These are phyloP conservation scores for Cephalopachus bancanus DNA, from an alignment of 2,797 vertebrate genomes.

Conservation along the genomic window DNA sequence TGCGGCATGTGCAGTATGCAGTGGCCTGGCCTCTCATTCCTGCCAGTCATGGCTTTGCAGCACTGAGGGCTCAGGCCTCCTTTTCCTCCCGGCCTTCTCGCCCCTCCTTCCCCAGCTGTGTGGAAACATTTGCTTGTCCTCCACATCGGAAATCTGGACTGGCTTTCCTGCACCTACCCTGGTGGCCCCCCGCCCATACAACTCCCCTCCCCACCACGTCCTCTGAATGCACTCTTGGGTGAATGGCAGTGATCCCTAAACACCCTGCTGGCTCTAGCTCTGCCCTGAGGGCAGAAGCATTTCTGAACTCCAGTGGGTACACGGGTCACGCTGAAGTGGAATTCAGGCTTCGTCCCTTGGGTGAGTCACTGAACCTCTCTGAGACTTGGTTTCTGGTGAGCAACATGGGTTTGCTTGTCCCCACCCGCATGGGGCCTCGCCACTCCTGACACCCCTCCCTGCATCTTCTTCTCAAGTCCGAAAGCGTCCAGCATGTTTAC, in stretches of 20 bases:
- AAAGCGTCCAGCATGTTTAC: background rate
- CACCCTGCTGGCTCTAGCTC: background rate
- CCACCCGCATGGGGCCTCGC: background rate
- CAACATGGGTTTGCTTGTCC: background rate
- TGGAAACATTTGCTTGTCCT: background rate
- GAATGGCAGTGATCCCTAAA: background rate
- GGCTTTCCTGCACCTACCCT: background rate
- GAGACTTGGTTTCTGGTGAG: slow-evolving; percentile 7
- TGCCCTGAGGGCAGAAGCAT: background rate
- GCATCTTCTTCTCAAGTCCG: background rate
- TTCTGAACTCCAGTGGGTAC: background rate
- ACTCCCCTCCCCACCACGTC: background rate
- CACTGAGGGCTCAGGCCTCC: background rate
- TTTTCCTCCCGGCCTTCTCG: background rate
- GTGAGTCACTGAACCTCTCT: background rate
- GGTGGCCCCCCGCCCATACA: accelerated
- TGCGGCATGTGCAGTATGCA: too few relatives aligned
- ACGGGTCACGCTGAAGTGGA: background rate
- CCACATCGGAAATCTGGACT: background rate
- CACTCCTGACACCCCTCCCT: background rate
- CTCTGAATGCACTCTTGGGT: background rate
- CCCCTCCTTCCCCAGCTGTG: background rate
- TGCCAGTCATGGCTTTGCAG: too few relatives aligned
- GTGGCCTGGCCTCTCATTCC: too few relatives aligned
- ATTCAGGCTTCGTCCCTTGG: background rate